A percentile compares a stretch with the other conserved stretches of the same genome.
These are phyloP conservation scores for Microcebus tavaratra DNA, from an alignment of 2,113 vertebrate species.

Conservation along the genomic window DNA sequence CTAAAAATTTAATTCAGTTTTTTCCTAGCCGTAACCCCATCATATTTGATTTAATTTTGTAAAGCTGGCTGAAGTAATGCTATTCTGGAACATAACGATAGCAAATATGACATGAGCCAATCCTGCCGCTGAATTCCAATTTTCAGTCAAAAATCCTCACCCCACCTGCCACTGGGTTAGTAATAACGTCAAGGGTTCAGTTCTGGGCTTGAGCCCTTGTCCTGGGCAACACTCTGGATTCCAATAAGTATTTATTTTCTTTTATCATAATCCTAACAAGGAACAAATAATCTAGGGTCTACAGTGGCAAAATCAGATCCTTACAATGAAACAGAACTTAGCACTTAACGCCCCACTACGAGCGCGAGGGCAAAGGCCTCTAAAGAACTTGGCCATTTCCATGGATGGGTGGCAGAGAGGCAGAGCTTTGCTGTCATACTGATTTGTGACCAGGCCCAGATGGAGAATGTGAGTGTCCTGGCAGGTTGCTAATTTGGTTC, in stretches of 20 bases:
- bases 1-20: slow-evolving; percentile 38
- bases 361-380: background rate
- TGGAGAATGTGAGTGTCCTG: background rate
- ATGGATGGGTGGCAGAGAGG: background rate
- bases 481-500: background rate
- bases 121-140: background rate
- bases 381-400: background rate
- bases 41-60: slow-evolving; percentile 45
- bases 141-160: background rate
- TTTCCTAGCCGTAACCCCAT: background rate
- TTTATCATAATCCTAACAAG: background rate
- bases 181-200: background rate
- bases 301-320: background rate
- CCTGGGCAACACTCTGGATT: background rate
- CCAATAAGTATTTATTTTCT: slow-evolving; percentile 38
- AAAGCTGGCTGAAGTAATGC: background rate
- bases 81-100: background rate
- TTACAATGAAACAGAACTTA: background rate
- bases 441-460: background rate
- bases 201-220: background rate
- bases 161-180: background rate
- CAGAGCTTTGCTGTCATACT: background rate
- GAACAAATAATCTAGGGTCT: background rate
- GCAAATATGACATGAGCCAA: background rate
- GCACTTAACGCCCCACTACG: background rate